Percentiles rank a stretch among this genome's conserved stretches.
Evolutionary conservation across 2,888 invertebrate species (phyloP).

Genomic region (Therioaphis trifolii): DNA sequence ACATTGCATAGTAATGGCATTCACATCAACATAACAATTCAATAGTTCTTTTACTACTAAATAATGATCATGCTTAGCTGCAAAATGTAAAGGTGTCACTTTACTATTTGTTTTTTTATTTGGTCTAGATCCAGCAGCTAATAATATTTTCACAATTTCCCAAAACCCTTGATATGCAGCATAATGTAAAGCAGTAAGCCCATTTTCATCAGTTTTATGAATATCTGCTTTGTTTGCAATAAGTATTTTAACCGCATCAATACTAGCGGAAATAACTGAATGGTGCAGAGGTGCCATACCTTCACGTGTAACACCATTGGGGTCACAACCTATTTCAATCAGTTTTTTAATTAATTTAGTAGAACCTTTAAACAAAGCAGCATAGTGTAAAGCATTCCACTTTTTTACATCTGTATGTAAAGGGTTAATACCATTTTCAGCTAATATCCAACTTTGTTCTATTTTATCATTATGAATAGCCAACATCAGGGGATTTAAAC

Average conservation of each 20-base stretch:
- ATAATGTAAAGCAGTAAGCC: constrained; percentile 58
- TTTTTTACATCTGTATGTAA: constrained; percentile 56
- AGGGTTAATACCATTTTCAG: constrained; percentile 53
- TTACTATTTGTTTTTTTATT: constrained; percentile 57
- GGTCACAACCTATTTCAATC: constrained; percentile 49
- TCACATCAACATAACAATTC: constrained; percentile 46
- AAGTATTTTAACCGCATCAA: constrained; percentile 65
- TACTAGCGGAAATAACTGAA: constrained; percentile 79
- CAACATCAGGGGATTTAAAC: constrained; percentile 51
- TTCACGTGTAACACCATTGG: constrained; percentile 72
- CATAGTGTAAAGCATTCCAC: constrained; percentile 60
- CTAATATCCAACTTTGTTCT: constrained; percentile 56
- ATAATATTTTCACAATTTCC: constrained; percentile 52
- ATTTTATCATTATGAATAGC: constrained; percentile 48
- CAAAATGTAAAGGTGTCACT: constrained; percentile 59
- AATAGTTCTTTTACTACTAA: constrained; percentile 50
- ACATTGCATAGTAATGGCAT: constrained; percentile 55
- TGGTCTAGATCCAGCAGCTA: constrained; percentile 42
- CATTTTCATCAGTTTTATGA: constrained; percentile 57
- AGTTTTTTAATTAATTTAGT: constrained; percentile 38
- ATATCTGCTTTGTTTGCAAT: constrained; percentile 33
- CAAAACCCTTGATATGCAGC: constrained; percentile 58
- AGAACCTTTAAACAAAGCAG: constrained; percentile 49
- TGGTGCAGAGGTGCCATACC: constrained; percentile 87
- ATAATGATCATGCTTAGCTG: constrained; percentile 47